Percentiles rank a stretch among this genome's conserved stretches.
Conservation (phyloP, 2,797 vertebrate genomes). For the Avahi laniger region DNA sequence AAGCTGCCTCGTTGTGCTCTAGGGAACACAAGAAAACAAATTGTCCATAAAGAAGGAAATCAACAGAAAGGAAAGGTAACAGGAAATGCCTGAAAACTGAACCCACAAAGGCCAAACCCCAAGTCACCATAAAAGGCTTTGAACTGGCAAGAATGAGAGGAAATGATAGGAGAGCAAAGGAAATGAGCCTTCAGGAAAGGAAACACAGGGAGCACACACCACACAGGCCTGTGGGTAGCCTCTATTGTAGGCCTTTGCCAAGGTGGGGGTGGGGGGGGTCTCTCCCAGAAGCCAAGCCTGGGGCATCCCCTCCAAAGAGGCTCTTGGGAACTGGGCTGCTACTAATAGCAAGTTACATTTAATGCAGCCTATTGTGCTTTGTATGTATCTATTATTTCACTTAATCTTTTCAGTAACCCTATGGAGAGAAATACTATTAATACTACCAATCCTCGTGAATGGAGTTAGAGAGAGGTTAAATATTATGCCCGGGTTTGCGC, state of each 20-base stretch:
- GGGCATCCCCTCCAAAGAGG: neutral
- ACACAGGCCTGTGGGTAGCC: neutral
- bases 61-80: conserved; percentile 49
- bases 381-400: neutral
- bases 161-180: conserved; percentile 62
- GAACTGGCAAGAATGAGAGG: conserved; percentile 55
- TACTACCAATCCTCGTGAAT: neutral
- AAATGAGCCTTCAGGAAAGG: conserved; percentile 47
- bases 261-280: neutral
- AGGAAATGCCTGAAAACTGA: conserved; percentile 67
- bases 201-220: neutral
- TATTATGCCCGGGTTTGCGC: neutral
- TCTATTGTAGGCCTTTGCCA: neutral
- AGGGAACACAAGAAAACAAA: neutral
- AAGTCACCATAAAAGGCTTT: conserved; percentile 28
- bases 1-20: neutral
- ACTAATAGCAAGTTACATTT: neutral
- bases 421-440: neutral
- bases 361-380: neutral
- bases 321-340: neutral
- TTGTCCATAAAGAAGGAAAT: conserved; percentile 2
- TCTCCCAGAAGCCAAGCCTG: neutral
- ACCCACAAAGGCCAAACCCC: conserved; percentile 5
- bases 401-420: neutral
- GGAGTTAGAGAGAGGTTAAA: neutral